A percentile compares a stretch with the other conserved stretches of the same genome.
phyloP scores from a whole-genome alignment of 2,797 vertebrate genomes.

The Crenichthys baileyi region DNA sequence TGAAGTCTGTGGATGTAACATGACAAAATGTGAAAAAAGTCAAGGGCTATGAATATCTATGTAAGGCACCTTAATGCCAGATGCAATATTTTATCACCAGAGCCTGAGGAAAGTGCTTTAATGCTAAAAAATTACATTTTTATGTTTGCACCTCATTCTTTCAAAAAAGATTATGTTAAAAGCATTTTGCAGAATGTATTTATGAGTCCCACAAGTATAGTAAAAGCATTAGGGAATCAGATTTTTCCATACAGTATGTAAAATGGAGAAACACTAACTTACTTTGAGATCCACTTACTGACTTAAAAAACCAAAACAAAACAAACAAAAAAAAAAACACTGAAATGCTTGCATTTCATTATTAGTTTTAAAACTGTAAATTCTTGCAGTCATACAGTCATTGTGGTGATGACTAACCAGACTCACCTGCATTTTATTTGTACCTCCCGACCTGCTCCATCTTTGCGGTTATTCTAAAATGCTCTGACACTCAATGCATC shows the following conservation, averaged over 20 bases:
- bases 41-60: background rate
- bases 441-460: background rate
- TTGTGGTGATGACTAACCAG: background rate
- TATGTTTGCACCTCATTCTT: background rate
- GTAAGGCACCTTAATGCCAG: background rate
- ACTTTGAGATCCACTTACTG: background rate
- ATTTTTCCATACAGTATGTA: background rate
- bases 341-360: background rate
- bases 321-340: background rate
- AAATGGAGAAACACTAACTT: background rate
- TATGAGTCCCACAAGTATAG: background rate
- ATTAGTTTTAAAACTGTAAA: background rate
- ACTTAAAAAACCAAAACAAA: background rate
- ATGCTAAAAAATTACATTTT: background rate
- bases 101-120: background rate
- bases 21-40: background rate
- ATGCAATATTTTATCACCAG: background rate
- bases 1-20: background rate
- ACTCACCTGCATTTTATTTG: background rate
- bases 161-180: constrained; percentile 3
- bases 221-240: background rate
- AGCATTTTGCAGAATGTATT: background rate
- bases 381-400: background rate
- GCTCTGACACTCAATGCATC: background rate
- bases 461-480: background rate